Conservation (phyloP, 2,888 invertebrate species). For the Anarsia innoxiella region DNA sequence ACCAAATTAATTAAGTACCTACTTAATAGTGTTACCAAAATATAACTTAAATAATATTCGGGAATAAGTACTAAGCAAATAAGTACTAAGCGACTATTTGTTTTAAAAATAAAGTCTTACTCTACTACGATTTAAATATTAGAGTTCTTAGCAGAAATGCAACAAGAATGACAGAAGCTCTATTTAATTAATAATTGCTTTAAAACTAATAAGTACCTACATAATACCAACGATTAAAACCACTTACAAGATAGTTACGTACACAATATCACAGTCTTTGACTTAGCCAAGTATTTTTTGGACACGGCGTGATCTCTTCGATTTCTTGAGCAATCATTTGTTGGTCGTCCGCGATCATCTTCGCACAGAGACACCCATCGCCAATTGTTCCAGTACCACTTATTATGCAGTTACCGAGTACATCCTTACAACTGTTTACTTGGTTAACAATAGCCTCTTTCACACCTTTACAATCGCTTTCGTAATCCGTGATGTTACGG, state of each 20-base stretch:
- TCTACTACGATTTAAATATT: too few relatives aligned
- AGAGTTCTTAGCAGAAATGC: too few relatives aligned
- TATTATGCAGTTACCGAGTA: constrained; percentile 59
- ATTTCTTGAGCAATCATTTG: constrained; percentile 52
- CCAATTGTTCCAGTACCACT: constrained; percentile 51
- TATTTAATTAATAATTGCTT: too few relatives aligned
- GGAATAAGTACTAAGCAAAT: too few relatives aligned
- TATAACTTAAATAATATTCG: too few relatives aligned
- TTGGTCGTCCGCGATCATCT: constrained; percentile 52
- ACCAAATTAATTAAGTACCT: too few relatives aligned
- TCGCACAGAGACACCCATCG: constrained; percentile 59
- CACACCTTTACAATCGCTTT: background rate
- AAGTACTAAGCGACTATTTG: too few relatives aligned
- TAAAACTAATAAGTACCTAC: background rate
- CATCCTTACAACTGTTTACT: constrained; percentile 57
- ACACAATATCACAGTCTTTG: constrained; percentile 17
- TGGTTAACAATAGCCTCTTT: too few relatives aligned
- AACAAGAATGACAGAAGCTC: too few relatives aligned
- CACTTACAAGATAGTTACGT: constrained; percentile 4
- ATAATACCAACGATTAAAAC: background rate
- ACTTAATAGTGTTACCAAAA: too few relatives aligned
- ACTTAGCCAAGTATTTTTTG: constrained; percentile 21
- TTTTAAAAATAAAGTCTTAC: too few relatives aligned
- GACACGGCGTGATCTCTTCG: constrained; percentile 57
- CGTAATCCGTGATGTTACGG: too few relatives aligned